Evolutionary conservation across 2,888 invertebrate genomes (phyloP).

Genomic region (Loripinus fragilis): DNA sequence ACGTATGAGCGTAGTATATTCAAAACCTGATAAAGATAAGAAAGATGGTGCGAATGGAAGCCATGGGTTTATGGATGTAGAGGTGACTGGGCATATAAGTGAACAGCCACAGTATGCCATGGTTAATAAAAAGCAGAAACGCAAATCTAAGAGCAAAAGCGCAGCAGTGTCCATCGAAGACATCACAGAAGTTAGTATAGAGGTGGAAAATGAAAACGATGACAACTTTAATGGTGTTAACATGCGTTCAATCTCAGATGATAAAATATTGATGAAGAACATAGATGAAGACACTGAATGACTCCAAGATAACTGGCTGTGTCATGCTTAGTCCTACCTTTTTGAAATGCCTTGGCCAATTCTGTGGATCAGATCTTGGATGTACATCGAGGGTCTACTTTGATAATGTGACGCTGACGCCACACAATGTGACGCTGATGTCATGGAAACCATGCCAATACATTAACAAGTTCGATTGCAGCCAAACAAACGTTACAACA

Average conservation of each 20-base stretch:
- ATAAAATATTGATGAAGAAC: neutral
- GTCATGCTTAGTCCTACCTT: too few relatives aligned
- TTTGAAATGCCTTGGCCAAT: too few relatives aligned
- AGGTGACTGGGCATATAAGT: neutral
- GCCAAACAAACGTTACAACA: too few relatives aligned
- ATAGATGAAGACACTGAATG: neutral
- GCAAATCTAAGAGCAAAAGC: neutral
- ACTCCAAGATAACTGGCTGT: too few relatives aligned
- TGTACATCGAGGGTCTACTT: too few relatives aligned
- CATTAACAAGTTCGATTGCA: too few relatives aligned
- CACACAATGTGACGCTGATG: too few relatives aligned
- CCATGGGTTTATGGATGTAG: neutral
- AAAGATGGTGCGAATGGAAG: neutral
- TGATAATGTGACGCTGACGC: too few relatives aligned
- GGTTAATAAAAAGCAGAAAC: neutral
- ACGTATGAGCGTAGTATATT: neutral
- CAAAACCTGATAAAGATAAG: slow-evolving; percentile 7
- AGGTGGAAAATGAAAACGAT: neutral
- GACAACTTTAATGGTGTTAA: neutral
- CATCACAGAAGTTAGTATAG: neutral
- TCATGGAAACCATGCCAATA: too few relatives aligned
- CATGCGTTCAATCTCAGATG: neutral
- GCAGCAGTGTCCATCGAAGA: neutral
- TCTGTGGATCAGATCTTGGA: too few relatives aligned
- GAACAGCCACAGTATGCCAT: neutral